phyloP scores from a whole-genome alignment of 2,113 vertebrate species.

The Siphamia tubifer region DNA sequence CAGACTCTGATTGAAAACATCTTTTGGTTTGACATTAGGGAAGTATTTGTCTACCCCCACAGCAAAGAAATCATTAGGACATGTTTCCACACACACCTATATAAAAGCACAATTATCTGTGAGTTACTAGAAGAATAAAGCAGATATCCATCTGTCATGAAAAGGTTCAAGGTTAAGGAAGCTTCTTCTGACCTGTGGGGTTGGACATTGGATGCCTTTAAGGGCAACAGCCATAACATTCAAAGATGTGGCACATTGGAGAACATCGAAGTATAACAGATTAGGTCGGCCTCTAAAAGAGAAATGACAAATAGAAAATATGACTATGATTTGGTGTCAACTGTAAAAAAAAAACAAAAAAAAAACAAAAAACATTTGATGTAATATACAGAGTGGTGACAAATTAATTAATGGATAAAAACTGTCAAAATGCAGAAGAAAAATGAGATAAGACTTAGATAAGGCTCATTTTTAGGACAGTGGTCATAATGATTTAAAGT shows the following conservation, averaged over 20 bases:
- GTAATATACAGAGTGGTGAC: too few relatives aligned
- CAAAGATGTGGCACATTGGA: constrained; percentile 77
- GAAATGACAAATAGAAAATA: background rate
- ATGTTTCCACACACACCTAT: constrained; percentile 84
- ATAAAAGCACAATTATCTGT: background rate
- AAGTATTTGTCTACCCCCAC: fast-evolving
- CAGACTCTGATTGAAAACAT: constrained; percentile 42
- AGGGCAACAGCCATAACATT: constrained; percentile 76
- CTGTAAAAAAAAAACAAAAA: too few relatives aligned
- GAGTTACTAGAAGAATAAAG: background rate
- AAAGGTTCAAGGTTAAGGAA: background rate
- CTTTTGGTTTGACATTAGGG: fast-evolving
- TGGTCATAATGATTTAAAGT: too few relatives aligned
- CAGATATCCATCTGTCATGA: background rate
- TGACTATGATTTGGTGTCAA: background rate
- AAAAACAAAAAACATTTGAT: too few relatives aligned
- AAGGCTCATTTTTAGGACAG: too few relatives aligned
- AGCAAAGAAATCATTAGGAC: constrained; percentile 56
- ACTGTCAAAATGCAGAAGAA: too few relatives aligned
- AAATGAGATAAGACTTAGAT: background rate
- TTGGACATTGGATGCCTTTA: constrained; percentile 85
- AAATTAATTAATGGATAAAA: too few relatives aligned
- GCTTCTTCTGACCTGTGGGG: constrained; percentile 81
- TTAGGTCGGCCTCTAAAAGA: constrained; percentile 77
- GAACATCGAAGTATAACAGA: constrained; percentile 84